Percentiles rank a stretch among this genome's conserved stretches.
Conservation (phyloP, 2,113 vertebrate genomes). For the Barnardius zonarius region DNA sequence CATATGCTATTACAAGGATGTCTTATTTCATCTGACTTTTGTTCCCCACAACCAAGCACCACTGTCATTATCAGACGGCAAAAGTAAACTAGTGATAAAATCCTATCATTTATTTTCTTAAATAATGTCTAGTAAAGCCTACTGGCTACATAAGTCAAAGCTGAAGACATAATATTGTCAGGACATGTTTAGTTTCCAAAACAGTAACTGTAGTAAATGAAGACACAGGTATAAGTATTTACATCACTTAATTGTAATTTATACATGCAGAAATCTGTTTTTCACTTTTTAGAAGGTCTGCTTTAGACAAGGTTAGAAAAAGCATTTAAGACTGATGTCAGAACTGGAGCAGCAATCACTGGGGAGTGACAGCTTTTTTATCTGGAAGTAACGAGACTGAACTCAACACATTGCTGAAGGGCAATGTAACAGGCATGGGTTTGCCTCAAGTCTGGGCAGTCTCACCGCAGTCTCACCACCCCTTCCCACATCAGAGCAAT, state of each 20-base stretch:
- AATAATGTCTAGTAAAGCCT: slow-evolving; percentile 52
- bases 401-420: background rate
- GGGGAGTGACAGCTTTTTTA: slow-evolving; percentile 10
- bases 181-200: slow-evolving; percentile 45
- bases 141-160: slow-evolving; percentile 55
- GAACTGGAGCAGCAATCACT: slow-evolving; percentile 30
- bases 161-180: slow-evolving; percentile 35
- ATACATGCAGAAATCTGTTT: slow-evolving; percentile 59
- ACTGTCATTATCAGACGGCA: slow-evolving; percentile 52
- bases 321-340: slow-evolving; percentile 46
- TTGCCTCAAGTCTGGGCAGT: background rate
- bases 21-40: slow-evolving; percentile 66
- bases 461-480: background rate
- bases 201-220: slow-evolving; percentile 53
- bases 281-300: slow-evolving; percentile 34
- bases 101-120: slow-evolving; percentile 35
- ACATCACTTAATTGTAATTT: slow-evolving; percentile 57
- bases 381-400: background rate
- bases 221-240: slow-evolving; percentile 43
- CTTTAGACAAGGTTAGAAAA: slow-evolving; percentile 22
- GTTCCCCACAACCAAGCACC: slow-evolving; percentile 38
- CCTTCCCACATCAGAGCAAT: background rate
- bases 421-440: background rate
- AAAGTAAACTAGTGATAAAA: slow-evolving; percentile 62
- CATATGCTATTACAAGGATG: slow-evolving; percentile 55